Evolutionary conservation across 2,888 invertebrate species (phyloP).

Genomic region (Coleophora deauratella): DNA sequence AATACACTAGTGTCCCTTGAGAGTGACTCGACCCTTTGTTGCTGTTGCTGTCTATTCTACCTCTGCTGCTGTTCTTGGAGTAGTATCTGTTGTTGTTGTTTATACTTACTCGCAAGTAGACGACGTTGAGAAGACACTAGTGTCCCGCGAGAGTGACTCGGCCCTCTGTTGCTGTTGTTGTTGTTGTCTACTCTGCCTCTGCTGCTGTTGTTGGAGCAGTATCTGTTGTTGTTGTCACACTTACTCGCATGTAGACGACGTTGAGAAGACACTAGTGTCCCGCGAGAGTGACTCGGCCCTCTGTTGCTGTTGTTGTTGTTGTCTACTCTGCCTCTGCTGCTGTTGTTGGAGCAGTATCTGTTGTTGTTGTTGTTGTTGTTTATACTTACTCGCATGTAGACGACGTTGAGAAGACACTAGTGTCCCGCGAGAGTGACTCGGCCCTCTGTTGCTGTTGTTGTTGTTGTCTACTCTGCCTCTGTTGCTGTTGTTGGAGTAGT

Average conservation of each 20-base stretch:
- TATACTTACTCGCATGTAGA: constrained; percentile 44
- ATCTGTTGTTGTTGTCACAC: neutral
- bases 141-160: too few relatives aligned
- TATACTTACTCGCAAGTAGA: neutral
- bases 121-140: neutral
- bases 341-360: constrained; percentile 30
- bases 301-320: constrained; percentile 20
- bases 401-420: constrained; percentile 61
- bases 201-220: too few relatives aligned
- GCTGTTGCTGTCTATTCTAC: neutral
- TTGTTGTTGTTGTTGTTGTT: constrained; percentile 41
- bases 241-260: neutral
- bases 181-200: neutral
- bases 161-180: neutral
- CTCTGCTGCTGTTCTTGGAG: constrained; percentile 19
- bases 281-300: constrained; percentile 8
- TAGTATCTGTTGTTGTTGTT: neutral
- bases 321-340: too few relatives aligned
- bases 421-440: too few relatives aligned
- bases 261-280: neutral
- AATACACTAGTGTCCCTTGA: constrained; percentile 40
- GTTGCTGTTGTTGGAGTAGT: too few relatives aligned
- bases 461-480: constrained; percentile 13
- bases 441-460: neutral
- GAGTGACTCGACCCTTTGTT: neutral